Percentiles rank a stretch among this genome's conserved stretches.
Conservation (phyloP, 2,113 vertebrate genomes). For the Desmodus rotundus region DNA sequence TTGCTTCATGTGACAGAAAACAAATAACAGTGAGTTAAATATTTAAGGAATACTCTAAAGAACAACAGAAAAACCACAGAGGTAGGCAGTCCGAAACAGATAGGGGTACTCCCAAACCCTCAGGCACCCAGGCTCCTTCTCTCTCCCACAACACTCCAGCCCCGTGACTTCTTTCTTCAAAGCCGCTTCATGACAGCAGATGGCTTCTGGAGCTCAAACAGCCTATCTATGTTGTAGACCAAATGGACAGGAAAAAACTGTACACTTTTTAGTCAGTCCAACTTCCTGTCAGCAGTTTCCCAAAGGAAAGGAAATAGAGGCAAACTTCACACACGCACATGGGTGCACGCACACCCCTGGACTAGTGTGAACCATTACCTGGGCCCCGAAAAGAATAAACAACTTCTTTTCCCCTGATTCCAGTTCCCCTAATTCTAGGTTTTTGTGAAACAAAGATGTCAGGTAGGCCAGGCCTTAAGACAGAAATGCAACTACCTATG, state of each 20-base stretch:
- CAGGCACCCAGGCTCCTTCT: accelerated
- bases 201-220: neutral
- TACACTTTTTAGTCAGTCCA: neutral
- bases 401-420: neutral
- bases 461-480: neutral
- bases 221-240: neutral
- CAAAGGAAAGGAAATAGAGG: neutral
- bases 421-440: too few relatives aligned
- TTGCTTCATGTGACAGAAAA: neutral
- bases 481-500: neutral
- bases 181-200: neutral
- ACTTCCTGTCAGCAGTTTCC: neutral
- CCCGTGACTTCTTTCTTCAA: neutral
- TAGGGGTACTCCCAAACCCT: neutral
- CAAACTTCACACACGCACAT: neutral
- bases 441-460: too few relatives aligned
- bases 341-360: neutral
- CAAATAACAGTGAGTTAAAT: neutral
- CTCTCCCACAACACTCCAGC: neutral
- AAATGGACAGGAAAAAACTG: neutral
- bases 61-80: neutral
- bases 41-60: neutral
- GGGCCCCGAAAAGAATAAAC: neutral
- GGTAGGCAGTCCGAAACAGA: neutral
- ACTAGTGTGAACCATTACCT: neutral